These are phyloP conservation scores for Lepidostoma basale DNA, from an alignment of 1,140 invertebrate species.

Conservation along the genomic window DNA sequence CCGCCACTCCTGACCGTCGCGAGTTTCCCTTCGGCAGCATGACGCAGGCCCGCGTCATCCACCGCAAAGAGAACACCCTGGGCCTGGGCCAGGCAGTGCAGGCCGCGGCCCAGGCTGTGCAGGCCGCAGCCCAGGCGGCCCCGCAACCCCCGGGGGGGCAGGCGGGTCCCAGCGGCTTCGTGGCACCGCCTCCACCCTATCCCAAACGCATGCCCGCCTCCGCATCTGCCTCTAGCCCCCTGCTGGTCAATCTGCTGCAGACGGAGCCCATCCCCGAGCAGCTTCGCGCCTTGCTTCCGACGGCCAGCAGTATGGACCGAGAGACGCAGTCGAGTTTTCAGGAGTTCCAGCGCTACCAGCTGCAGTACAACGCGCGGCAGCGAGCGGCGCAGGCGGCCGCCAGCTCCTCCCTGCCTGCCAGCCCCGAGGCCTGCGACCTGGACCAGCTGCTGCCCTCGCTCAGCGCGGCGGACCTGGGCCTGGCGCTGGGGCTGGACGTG, in stretches of 20 bases:
- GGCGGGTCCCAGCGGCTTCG: slow-evolving; percentile 23
- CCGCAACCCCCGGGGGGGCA: slow-evolving; percentile 42
- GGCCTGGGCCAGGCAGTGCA: slow-evolving; percentile 28
- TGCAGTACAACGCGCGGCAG: slow-evolving; percentile 66
- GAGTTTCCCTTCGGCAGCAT: slow-evolving; percentile 88
- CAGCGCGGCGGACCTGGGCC: slow-evolving; percentile 59
- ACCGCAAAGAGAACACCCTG: slow-evolving; percentile 56
- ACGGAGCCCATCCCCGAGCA: slow-evolving; percentile 70
- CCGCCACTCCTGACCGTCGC: slow-evolving; percentile 52
- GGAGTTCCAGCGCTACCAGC: slow-evolving; percentile 66
- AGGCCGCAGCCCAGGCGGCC: no score
- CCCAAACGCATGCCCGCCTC: slow-evolving; percentile 48
- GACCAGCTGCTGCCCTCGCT: slow-evolving; percentile 68
- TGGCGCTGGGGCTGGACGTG: slow-evolving; percentile 49
- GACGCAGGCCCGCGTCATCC: slow-evolving; percentile 77
- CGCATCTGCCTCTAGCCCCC: slow-evolving; percentile 81
- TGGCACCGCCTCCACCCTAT: slow-evolving; percentile 13
- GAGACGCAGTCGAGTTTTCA: slow-evolving; percentile 65
- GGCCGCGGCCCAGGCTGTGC: slow-evolving; percentile 37
- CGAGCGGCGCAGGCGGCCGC: slow-evolving; percentile 51
- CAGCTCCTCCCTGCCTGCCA: slow-evolving; percentile 49
- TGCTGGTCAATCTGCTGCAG: slow-evolving; percentile 89
- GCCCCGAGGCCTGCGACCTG: slow-evolving; percentile 61
- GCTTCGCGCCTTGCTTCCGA: slow-evolving; percentile 60
- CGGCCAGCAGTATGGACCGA: slow-evolving; percentile 64